Conservation (phyloP, 2,113 vertebrate genomes). For the Spilogale gracilis region DNA sequence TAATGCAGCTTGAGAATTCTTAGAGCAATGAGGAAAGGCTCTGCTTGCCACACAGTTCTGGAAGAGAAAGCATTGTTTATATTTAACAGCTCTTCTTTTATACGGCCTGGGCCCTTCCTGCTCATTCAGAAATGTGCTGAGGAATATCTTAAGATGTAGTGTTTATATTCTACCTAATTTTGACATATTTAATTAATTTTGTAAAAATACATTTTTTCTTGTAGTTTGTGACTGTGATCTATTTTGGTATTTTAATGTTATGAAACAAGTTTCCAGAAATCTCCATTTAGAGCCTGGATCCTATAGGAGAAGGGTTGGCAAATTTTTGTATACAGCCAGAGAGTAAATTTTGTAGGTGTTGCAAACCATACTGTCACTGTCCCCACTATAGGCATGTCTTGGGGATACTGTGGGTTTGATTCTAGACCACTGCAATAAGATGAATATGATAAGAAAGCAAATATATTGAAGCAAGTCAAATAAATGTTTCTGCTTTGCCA, state of each 20-base stretch:
- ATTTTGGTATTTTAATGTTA: conserved; percentile 16
- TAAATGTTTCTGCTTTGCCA: background rate
- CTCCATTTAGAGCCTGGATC: background rate
- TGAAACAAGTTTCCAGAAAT: conserved; percentile 6
- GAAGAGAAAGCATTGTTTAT: background rate
- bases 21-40: background rate
- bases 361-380: background rate
- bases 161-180: background rate
- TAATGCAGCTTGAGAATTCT: background rate
- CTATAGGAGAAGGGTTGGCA: background rate
- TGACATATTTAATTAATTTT: background rate
- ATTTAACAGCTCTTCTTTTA: background rate
- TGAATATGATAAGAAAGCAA: background rate
- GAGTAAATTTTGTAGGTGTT: background rate
- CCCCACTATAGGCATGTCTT: background rate
- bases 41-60: background rate
- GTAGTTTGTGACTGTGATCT: background rate
- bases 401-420: background rate
- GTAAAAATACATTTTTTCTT: background rate
- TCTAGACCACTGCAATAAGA: background rate
- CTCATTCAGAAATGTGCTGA: background rate
- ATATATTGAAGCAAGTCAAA: background rate
- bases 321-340: background rate
- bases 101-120: background rate
- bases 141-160: background rate